phyloP scores from a whole-genome alignment of 1,140 invertebrate species.

The Octopus sinensis region DNA sequence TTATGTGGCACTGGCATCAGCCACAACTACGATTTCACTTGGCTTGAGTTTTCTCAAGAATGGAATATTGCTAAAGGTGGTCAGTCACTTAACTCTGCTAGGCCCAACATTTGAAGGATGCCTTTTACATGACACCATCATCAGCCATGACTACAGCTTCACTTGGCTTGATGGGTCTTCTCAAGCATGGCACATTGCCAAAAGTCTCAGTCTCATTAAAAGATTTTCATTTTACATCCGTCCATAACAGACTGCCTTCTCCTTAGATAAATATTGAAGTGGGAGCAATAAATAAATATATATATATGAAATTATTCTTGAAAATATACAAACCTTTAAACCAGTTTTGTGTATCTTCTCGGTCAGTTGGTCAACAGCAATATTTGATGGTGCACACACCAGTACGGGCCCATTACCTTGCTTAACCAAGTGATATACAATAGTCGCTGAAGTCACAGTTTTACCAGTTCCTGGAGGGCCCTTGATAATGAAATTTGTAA shows the following conservation, averaged over 20 bases:
- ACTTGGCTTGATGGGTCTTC: too few relatives aligned
- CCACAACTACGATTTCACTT: too few relatives aligned
- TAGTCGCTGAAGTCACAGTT: slow-evolving; percentile 98
- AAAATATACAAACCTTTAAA: slow-evolving; percentile 69
- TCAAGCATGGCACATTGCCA: too few relatives aligned
- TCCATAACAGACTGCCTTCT: too few relatives aligned
- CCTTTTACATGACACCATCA: too few relatives aligned
- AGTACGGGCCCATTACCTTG: slow-evolving; percentile 87
- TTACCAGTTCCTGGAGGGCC: slow-evolving; percentile 90
- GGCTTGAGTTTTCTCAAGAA: too few relatives aligned
- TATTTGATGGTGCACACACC: slow-evolving; percentile 98
- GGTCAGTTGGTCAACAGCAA: slow-evolving; percentile 97
- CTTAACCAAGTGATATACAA: slow-evolving; percentile 96
- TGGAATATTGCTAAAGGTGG: too few relatives aligned
- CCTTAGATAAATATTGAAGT: background rate
- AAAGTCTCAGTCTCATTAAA: too few relatives aligned
- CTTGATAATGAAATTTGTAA: slow-evolving; percentile 30
- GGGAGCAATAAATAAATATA: background rate
- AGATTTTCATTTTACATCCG: background rate
- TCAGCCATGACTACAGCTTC: too few relatives aligned
- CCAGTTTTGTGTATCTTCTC: slow-evolving; percentile 98
- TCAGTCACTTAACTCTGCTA: too few relatives aligned
- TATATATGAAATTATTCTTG: background rate
- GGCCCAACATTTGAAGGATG: too few relatives aligned
- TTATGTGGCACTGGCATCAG: too few relatives aligned